Evolutionary conservation across 2,888 invertebrate genomes (phyloP).

Genomic region (Chirona hameri): DNA sequence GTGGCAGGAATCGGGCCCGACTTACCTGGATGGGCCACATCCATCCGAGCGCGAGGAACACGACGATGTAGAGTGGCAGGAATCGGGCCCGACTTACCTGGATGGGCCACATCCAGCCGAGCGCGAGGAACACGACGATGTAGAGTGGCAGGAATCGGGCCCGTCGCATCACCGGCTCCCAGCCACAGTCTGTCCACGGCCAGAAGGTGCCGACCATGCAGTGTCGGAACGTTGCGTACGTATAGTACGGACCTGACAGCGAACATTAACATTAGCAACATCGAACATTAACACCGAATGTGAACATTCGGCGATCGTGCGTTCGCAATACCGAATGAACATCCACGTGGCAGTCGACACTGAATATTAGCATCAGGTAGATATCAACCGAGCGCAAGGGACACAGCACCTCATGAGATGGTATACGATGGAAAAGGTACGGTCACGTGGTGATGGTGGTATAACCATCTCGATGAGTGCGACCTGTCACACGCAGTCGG

Average conservation of each 20-base stretch:
- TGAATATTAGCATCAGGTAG: no score
- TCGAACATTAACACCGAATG: no score
- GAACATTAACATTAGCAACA: not conserved
- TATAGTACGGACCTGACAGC: constrained; percentile 80
- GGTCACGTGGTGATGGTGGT: no score
- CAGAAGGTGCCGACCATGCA: constrained; percentile 60
- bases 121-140: constrained; percentile 61
- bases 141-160: constrained; percentile 64
- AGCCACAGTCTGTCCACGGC: constrained; percentile 58
- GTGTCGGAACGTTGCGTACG: constrained; percentile 81
- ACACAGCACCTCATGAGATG: no score
- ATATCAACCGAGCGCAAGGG: no score
- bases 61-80: constrained; percentile 56
- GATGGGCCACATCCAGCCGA: constrained; percentile 67
- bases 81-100: constrained; percentile 55
- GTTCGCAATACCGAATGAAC: no score
- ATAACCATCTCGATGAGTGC: no score
- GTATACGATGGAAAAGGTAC: no score
- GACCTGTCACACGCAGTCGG: no score
- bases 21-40: constrained; percentile 47
- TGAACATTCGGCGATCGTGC: no score
- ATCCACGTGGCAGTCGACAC: no score
- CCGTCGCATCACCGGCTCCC: constrained; percentile 60
- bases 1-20: constrained; percentile 63
- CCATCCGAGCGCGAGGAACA: no score